Evolutionary conservation across 2,797 vertebrate genomes (phyloP).

Genomic region (Melanogrammus aeglefinus): DNA sequence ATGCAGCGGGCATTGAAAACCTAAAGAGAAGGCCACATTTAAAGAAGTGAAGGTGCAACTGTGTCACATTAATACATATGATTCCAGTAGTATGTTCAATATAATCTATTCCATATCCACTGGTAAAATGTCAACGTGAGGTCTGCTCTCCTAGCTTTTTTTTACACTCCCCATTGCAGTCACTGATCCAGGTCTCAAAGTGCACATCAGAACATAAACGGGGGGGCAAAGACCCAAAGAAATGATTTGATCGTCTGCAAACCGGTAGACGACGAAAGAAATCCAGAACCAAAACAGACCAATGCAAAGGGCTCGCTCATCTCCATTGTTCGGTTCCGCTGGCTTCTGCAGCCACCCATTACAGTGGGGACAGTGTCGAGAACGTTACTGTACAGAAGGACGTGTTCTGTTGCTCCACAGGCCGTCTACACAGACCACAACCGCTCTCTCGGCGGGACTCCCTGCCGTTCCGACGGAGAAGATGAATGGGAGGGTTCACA

Average conservation of each 20-base stretch:
- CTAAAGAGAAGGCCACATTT: slow-evolving; percentile 53
- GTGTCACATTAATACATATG: slow-evolving; percentile 52
- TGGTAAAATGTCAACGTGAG: slow-evolving; percentile 14
- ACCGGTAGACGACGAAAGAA: slow-evolving; percentile 36
- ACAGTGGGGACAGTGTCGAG: slow-evolving; percentile 5
- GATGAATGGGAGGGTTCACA: slow-evolving; percentile 22
- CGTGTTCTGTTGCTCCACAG: slow-evolving; percentile 15
- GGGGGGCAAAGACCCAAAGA: slow-evolving; percentile 25
- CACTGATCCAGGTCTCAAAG: slow-evolving; percentile 55
- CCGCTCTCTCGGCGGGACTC: neutral
- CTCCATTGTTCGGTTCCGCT: neutral
- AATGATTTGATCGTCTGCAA: slow-evolving; percentile 37
- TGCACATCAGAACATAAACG: slow-evolving; percentile 53
- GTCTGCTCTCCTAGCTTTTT: slow-evolving; percentile 14
- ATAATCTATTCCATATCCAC: slow-evolving; percentile 9
- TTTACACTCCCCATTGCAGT: slow-evolving; percentile 39
- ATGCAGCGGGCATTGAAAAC: slow-evolving; percentile 55
- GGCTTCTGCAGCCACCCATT: neutral
- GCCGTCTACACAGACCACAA: slow-evolving; percentile 32
- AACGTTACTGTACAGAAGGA: slow-evolving; percentile 33
- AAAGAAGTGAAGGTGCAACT: slow-evolving; percentile 64
- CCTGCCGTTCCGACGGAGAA: slow-evolving; percentile 5
- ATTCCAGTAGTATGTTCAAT: slow-evolving; percentile 39
- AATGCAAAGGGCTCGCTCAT: neutral
- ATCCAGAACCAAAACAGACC: slow-evolving; percentile 16